Conservation (phyloP, 2,113 vertebrate species). For the Erythrocercus mccallii region DNA sequence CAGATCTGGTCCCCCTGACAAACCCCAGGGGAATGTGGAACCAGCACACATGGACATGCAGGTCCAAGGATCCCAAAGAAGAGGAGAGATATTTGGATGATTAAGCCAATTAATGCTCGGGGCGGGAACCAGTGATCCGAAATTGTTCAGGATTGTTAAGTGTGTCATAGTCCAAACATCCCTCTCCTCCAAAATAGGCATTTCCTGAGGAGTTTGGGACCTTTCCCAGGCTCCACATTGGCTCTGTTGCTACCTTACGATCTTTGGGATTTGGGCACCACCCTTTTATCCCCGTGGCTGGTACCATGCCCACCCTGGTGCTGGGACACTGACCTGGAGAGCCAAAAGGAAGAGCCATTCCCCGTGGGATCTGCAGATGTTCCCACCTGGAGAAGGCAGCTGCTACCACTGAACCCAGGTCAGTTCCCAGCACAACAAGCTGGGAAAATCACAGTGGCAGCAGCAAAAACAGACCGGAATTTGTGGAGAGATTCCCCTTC, state of each 20-base stretch:
- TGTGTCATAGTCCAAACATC: rapidly evolving
- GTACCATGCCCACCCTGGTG: rapidly evolving
- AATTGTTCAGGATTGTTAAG: neutral
- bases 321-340: no score
- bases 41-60: neutral
- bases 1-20: neutral
- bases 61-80: neutral
- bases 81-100: neutral
- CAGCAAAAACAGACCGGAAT: neutral
- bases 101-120: neutral
- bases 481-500: neutral
- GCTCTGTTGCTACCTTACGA: neutral
- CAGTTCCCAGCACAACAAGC: neutral
- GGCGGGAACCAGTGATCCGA: neutral
- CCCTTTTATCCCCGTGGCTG: neutral
- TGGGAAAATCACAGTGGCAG: neutral
- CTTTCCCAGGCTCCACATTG: neutral
- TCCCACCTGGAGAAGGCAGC: neutral
- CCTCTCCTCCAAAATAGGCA: rapidly evolving
- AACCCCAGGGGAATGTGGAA: neutral
- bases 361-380: neutral
- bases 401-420: rapidly evolving
- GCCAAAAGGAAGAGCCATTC: neutral
- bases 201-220: neutral
- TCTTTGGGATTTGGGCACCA: neutral